Base-by-base conservation (phyloP, 2,797 vertebrate species). In the Phrynocephalus guinanensis region DNA sequence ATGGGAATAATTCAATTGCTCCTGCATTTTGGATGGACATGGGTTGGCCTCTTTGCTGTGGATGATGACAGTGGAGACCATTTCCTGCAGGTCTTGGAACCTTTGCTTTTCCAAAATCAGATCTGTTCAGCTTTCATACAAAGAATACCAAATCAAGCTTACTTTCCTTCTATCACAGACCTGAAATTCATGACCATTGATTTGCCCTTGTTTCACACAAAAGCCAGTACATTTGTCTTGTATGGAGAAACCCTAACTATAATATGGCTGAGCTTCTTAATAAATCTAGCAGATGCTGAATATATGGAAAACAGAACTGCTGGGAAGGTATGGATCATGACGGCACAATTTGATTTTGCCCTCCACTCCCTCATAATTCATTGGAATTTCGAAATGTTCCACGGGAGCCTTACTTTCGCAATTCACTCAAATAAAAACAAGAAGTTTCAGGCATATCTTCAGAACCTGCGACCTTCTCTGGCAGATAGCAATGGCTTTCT, bases 1-100 rank as follows among this genome's bases (percentile, higher is more conserved):
- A 77, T 8, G 18, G 84, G 73, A 10, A 85, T 78, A 6, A 50
- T 68, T 5, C 18, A 3, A 22, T 30, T 85, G 22, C 75, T 85
- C 15, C 18, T 68, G 5, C 75, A 78, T 85, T 85, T 85, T 26
- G 28, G 38, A 50, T 85, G 84, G 84, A 85, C 72, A 2, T 84
- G 83, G 83, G 38, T 84, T 18, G 83, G 83, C 1, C 60, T 85
- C 5, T 28, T 85, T 15, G 20, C 11, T 68, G 38, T 67, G n/a
- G 44, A 50, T 78, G 84, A 78, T 78, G 75, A 50, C 9, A 85
- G 73, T 22, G 84, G 84, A 52, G 84, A 85, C 2, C 8, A 50
- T 67, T 85, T 85, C 60, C 26, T 85, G 30, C 15, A 68, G 13
- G 60, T 28, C 16, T 1, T 78, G 26, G 73, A 78, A 6, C 9